Percentiles rank a stretch among this genome's conserved stretches.
phyloP scores from a whole-genome alignment of 1,140 invertebrate species.

The Mycetomoellerius zeteki region DNA sequence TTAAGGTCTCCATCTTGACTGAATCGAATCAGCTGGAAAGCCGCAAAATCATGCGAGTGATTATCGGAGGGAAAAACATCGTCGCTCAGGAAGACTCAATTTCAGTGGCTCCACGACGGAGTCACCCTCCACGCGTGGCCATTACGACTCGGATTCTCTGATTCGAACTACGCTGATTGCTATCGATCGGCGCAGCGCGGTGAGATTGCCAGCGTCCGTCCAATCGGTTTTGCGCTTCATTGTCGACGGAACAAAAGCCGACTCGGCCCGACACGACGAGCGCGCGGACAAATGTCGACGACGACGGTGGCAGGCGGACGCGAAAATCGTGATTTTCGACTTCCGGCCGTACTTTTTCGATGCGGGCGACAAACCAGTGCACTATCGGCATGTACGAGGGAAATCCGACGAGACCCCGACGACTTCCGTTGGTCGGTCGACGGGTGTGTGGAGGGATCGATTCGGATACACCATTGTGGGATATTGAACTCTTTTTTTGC shows the following conservation, averaged over 20 bases:
- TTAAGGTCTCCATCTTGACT: neutral
- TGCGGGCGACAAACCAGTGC: constrained; percentile 67
- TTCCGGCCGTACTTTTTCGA: constrained; percentile 70
- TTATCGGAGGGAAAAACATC: constrained; percentile 16
- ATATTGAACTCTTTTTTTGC: constrained; percentile 70
- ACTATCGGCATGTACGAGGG: constrained; percentile 62
- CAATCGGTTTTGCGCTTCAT: constrained; percentile 72
- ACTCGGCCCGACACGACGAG: constrained; percentile 54
- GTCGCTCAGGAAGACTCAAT: constrained; percentile 26
- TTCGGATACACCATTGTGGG: constrained; percentile 62
- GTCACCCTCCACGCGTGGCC: neutral
- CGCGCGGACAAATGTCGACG: constrained; percentile 71
- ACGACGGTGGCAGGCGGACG: constrained; percentile 47
- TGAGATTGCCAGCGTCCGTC: constrained; percentile 68
- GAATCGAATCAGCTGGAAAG: constrained; percentile 26
- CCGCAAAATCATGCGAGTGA: constrained; percentile 2
- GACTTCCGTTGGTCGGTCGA: constrained; percentile 64
- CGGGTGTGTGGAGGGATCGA: constrained; percentile 55
- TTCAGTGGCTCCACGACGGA: neutral
- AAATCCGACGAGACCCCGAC: constrained; percentile 70
- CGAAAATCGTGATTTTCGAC: constrained; percentile 73
- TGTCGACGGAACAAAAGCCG: constrained; percentile 71
- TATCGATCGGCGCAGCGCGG: constrained; percentile 64
- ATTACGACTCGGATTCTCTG: constrained; percentile 35
- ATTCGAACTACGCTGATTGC: constrained; percentile 54